Conservation (phyloP, 2,113 vertebrate genomes). For the Nannobrachium achirus region DNA sequence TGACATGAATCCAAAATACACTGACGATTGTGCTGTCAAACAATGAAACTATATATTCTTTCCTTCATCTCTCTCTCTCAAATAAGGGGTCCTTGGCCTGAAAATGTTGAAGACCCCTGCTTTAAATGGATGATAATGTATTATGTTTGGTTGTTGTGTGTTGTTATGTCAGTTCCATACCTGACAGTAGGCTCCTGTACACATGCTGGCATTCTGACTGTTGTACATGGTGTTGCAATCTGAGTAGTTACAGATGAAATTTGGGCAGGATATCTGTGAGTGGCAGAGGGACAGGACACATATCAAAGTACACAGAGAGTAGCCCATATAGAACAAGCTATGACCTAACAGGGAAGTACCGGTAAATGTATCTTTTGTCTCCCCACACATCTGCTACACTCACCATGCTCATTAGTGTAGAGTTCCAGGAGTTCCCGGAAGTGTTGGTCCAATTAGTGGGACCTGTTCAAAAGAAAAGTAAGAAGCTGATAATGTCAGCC, state of each 20-base stretch:
- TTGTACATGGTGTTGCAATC: constrained; percentile 68
- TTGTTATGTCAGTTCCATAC: constrained; percentile 59
- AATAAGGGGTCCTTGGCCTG: too few species aligned
- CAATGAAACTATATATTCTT: too few species aligned
- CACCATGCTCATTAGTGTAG: constrained; percentile 33
- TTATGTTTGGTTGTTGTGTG: too few species aligned
- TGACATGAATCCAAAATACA: too few species aligned
- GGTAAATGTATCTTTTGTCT: too few species aligned
- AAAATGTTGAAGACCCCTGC: too few species aligned
- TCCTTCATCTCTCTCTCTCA: too few species aligned
- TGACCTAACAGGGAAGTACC: not conserved
- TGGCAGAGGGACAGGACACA: constrained; percentile 14
- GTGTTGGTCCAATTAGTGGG: not conserved
- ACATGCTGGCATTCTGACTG: constrained; percentile 45
- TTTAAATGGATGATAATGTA: too few species aligned
- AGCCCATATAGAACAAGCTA: not conserved
- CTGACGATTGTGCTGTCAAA: too few species aligned
- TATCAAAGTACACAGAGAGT: not conserved
- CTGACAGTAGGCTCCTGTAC: constrained; percentile 67
- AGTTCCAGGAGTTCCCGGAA: not conserved
- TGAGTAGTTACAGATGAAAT: constrained; percentile 69
- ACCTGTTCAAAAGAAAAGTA: constrained; percentile 13
- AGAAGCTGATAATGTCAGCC: constrained; percentile 6
- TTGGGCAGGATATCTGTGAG: constrained; percentile 67
- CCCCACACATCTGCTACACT: constrained; percentile 13